These are phyloP conservation scores for Campoplex capitator DNA, from an alignment of 2,888 invertebrate species.

Conservation along the genomic window DNA sequence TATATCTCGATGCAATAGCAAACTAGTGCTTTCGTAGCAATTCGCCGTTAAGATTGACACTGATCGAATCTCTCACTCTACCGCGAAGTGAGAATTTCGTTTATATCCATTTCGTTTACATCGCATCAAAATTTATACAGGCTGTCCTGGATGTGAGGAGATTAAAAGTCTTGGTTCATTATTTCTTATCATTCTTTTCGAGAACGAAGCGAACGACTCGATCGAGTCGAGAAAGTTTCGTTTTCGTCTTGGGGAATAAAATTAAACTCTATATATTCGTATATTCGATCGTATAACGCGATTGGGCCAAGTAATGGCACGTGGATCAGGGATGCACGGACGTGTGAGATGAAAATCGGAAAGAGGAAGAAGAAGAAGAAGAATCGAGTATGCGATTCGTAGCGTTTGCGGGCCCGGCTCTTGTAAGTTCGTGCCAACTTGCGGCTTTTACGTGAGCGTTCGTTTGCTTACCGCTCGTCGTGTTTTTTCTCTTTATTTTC, in stretches of 20 bases:
- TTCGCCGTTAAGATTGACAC: not conserved
- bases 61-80: not conserved
- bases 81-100: not conserved
- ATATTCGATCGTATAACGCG: not conserved
- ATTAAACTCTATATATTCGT: not conserved
- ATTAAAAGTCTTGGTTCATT: no score
- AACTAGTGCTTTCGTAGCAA: not conserved
- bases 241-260: not conserved
- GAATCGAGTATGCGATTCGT: slow-evolving; percentile 3
- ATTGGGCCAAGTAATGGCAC: not conserved
- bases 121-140: not conserved
- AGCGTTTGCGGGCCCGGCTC: not conserved
- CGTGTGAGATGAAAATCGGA: not conserved
- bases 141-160: not conserved
- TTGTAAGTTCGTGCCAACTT: not conserved
- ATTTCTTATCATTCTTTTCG: no score
- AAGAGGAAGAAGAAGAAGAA: not conserved
- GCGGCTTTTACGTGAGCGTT: not conserved
- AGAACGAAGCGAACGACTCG: no score
- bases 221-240: no score
- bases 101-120: not conserved
- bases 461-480: not conserved
- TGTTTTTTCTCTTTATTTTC: not conserved
- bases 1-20: not conserved
- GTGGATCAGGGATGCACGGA: not conserved